These are phyloP conservation scores for Diachrysia chrysitis DNA, from an alignment of 2,888 invertebrate genomes.

Conservation along the genomic window DNA sequence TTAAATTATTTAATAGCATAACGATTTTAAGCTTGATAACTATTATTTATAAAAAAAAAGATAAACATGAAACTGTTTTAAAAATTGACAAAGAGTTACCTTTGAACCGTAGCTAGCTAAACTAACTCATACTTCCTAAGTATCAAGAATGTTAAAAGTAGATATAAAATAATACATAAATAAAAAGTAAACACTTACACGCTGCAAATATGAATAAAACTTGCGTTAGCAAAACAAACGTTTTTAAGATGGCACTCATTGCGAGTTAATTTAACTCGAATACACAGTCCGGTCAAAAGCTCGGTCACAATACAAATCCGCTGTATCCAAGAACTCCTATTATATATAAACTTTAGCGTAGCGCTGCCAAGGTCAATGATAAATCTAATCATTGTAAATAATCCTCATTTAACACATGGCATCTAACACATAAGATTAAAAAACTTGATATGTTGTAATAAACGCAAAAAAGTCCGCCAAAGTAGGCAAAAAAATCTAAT, in stretches of 20 bases:
- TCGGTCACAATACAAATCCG: conserved; percentile 58
- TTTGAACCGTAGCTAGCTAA: too few relatives aligned
- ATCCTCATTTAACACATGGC: background rate
- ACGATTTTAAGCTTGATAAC: too few relatives aligned
- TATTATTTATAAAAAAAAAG: too few relatives aligned
- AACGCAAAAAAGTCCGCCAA: conserved; percentile 6
- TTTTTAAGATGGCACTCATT: conserved; percentile 64
- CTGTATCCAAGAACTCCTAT: conserved; percentile 36
- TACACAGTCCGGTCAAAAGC: conserved; percentile 61
- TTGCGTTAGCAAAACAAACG: conserved; percentile 61
- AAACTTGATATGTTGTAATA: background rate
- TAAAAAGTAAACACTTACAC: conserved; percentile 63
- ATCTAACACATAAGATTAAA: background rate
- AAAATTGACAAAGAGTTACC: too few relatives aligned
- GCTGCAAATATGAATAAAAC: conserved; percentile 59
- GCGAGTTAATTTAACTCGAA: conserved; percentile 32
- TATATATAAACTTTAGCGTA: conserved; percentile 66
- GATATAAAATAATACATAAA: background rate
- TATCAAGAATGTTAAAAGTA: background rate
- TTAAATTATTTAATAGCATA: too few relatives aligned
- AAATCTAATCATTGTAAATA: conserved; percentile 28
- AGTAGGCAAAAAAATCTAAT: conserved; percentile 18
- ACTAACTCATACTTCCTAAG: too few relatives aligned
- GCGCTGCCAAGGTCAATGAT: conserved; percentile 57
- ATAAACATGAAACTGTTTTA: too few relatives aligned